Evolutionary conservation across 1,140 invertebrate genomes (phyloP), one percentile per base, ranked within the genome.

Genomic region (Pseudomyrmex flavicornis): DNA sequence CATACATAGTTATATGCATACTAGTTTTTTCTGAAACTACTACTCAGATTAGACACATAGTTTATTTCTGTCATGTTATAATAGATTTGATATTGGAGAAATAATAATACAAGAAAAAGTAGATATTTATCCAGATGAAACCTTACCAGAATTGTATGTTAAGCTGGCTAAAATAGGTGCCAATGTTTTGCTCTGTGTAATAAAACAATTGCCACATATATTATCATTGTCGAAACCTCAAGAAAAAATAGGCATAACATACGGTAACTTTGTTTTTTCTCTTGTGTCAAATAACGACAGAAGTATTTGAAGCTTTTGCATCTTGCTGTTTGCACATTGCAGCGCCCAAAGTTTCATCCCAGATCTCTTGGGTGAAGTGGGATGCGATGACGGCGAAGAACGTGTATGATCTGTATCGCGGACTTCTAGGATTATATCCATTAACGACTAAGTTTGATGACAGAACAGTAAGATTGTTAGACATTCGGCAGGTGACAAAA

Each of bases 31-130:
- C 35, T 35, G 35, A 35, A 35, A 35, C 35, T 1, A 35, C 35
- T 1, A 63, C 56, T 58, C 15, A 22, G 7, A 10, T 68, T 52
- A 2, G 26, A 52, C 8, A 44, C 8, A 85, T 10, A 35, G 12
- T 77, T 70, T 58, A 79, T 22, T 63, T 62, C 35, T 52, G 62
- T 70, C 59, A 75, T 83, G 76, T 86, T 83, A 70, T 12, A 93
- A 68, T 12, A 93, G 96, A 86, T 99, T 99, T 96, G 98, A 99
- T 95, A 95, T 97, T 88, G 98, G 98, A 75, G 96, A 98, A 89
- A 96, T 99, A 85, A 92, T 99, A 83, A 92, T 95, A 20, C 97
- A 98, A 92, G 93, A 95, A 91, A 93, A 94, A 91, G 92, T 97
- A 61, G 12, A 93, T 74, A 96, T 99, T 70, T 90, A 93, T 59